Conservation (phyloP, 2,797 vertebrate genomes). For the Adrianichthys oophorus region DNA sequence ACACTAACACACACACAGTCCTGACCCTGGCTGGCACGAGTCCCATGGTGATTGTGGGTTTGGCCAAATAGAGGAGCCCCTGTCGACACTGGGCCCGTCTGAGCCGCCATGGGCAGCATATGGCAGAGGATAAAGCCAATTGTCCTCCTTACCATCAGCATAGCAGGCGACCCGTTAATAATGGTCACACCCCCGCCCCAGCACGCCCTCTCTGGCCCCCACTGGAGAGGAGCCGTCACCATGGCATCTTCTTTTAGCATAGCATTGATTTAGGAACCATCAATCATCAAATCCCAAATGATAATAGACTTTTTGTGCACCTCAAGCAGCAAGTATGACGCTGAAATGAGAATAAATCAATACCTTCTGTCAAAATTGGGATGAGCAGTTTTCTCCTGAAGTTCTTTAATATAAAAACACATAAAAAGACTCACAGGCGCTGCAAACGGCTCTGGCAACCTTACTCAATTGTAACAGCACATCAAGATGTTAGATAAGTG, state of each 20-base stretch:
- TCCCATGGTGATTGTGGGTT: conserved; percentile 81
- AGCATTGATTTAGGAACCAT: conserved; percentile 76
- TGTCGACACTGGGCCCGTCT: conserved; percentile 75
- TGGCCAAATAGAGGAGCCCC: conserved; percentile 79
- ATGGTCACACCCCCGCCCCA: conserved; percentile 81
- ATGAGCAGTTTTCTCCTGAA: neutral
- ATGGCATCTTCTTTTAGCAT: conserved; percentile 71
- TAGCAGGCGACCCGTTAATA: conserved; percentile 82
- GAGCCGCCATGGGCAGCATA: conserved; percentile 82
- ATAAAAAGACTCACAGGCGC: conserved; percentile 5
- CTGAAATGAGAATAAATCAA: conserved; percentile 15
- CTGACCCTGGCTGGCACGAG: conserved; percentile 76
- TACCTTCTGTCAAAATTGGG: conserved; percentile 7
- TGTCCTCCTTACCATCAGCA: conserved; percentile 81
- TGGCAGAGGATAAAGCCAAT: conserved; percentile 83
- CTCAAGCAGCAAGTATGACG: conserved; percentile 32
- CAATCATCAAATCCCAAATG: conserved; percentile 70
- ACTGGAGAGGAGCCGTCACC: conserved; percentile 64
- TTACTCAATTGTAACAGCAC: conserved; percentile 22
- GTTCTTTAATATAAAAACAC: conserved; percentile 4
- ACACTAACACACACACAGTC: conserved; percentile 34
- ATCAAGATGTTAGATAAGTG: conserved; percentile 63
- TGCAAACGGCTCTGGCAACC: conserved; percentile 6
- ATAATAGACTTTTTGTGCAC: conserved; percentile 48
- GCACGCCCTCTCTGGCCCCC: conserved; percentile 72